Evolutionary conservation across 2,888 invertebrate species (phyloP), one percentile per base, ranked within the genome.

Genomic region (Prionchulus punctatus): DNA sequence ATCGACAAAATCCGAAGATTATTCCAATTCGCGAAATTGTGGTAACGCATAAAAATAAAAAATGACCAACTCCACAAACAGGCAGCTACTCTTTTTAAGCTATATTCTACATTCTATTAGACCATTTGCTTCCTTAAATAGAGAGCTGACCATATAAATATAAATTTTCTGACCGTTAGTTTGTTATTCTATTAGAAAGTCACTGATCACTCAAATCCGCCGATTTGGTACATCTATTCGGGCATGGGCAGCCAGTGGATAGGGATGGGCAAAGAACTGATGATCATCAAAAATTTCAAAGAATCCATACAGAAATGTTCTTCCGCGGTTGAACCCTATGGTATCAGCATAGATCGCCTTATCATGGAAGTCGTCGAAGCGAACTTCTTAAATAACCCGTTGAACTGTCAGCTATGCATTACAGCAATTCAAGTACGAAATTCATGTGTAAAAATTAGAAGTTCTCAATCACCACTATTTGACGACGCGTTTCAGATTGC

Each of bases 181-280:
- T n/a, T n/a, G n/a, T n/a, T n/a, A n/a, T n/a, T n/a, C 12, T 52
- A 12, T 26, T 42, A 57, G 57, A 57, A 57, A 48, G 36, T 57
- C 18, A n/a, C 82, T 82, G 68, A 80, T 83, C 58, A 78, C 96
- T 62, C 30, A 7, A 18, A 12, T 18, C 54, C 59, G 1, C 58
- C 91, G 0, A 74, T 91, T 55, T 92, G 91, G 88, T 92, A 81
- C 73, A 80, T 92, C 59, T 92, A 89, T 75, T 84, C 89, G 49
- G 94, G 94, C 55, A 92, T 94, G 92, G 94, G 92, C 12, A 83
- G 86, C 49, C 92, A 94, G 75, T 92, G 91, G 91, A 79, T 84
- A 49, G 87, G 86, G 65, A 92, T 92, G 91, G 90, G 82, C 3
- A 18, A 30, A 1, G 25, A 31, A n/a, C 25, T 59, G 54, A 82